A percentile compares a stretch with the other conserved stretches of the same genome.
These are phyloP conservation scores for Callorhinus ursinus DNA, from an alignment of 2,113 vertebrate species.

Conservation along the genomic window DNA sequence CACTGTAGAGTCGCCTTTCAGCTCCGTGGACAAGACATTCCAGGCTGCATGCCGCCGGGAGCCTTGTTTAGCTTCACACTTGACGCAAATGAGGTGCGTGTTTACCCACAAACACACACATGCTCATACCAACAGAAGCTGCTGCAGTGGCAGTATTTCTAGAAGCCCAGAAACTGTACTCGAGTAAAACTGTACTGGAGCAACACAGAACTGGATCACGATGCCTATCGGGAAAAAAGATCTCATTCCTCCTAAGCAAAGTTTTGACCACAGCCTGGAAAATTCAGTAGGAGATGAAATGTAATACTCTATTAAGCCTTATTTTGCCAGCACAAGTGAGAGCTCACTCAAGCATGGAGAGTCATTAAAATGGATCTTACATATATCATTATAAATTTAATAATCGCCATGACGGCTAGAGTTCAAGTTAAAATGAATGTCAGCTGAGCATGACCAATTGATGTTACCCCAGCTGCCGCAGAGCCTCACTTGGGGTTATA, in stretches of 20 bases:
- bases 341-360: slow-evolving; percentile 83
- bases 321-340: slow-evolving; percentile 85
- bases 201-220: background rate
- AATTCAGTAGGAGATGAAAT: slow-evolving; percentile 84
- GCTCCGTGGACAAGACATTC: slow-evolving; percentile 71
- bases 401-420: slow-evolving; percentile 90
- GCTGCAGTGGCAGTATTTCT: slow-evolving; percentile 53
- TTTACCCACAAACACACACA: slow-evolving; percentile 79
- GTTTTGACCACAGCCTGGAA: slow-evolving; percentile 71
- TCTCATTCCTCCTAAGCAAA: slow-evolving; percentile 65
- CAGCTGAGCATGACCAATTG: slow-evolving; percentile 91
- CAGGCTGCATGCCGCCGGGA: slow-evolving; percentile 65
- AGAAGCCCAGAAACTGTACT: slow-evolving; percentile 60
- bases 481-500: slow-evolving; percentile 87
- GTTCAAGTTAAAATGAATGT: slow-evolving; percentile 91
- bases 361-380: slow-evolving; percentile 89
- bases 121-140: slow-evolving; percentile 72
- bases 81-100: slow-evolving; percentile 73
- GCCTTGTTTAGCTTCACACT: slow-evolving; percentile 78
- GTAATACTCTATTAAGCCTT: slow-evolving; percentile 86
- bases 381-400: slow-evolving; percentile 91
- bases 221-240: slow-evolving; percentile 61
- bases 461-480: slow-evolving; percentile 90
- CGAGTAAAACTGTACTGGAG: background rate
- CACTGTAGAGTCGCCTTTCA: slow-evolving; percentile 64